Percentiles rank a stretch among this genome's conserved stretches.
phyloP scores from a whole-genome alignment of 2,888 invertebrate species.

The Tridacna crocea region DNA sequence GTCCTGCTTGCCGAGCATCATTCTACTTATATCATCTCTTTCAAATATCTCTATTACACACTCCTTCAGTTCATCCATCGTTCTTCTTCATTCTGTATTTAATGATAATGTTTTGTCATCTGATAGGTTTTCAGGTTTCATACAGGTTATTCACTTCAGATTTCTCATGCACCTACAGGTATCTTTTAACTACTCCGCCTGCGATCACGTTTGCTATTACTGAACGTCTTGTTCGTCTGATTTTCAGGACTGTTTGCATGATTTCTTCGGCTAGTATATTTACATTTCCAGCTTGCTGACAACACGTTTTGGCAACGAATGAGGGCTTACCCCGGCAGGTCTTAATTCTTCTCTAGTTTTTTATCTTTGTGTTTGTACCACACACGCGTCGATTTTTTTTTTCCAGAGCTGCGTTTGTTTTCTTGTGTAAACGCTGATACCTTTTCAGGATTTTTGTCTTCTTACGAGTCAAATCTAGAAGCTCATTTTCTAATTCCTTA shows the following conservation, averaged over 20 bases:
- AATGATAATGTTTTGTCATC: background rate
- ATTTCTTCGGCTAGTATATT: conserved; percentile 21
- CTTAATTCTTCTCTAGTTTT: too few relatives aligned
- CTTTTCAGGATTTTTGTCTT: too few relatives aligned
- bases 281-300: background rate
- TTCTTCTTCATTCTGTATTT: conserved; percentile 14
- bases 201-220: conserved; percentile 15
- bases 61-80: conserved; percentile 1
- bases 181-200: conserved; percentile 14
- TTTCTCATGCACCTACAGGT: conserved; percentile 20
- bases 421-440: too few relatives aligned
- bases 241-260: too few relatives aligned
- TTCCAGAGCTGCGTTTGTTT: too few relatives aligned
- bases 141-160: background rate
- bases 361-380: too few relatives aligned
- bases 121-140: background rate
- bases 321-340: too few relatives aligned
- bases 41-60: background rate
- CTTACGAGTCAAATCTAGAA: background rate
- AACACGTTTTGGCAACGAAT: too few relatives aligned
- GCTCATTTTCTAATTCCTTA: background rate
- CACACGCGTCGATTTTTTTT: too few relatives aligned
- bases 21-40: background rate
- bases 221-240: too few relatives aligned
- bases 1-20: background rate